These are phyloP conservation scores for Drosophila oshimai DNA, from an alignment of 1,140 invertebrate species.

Conservation along the genomic window DNA sequence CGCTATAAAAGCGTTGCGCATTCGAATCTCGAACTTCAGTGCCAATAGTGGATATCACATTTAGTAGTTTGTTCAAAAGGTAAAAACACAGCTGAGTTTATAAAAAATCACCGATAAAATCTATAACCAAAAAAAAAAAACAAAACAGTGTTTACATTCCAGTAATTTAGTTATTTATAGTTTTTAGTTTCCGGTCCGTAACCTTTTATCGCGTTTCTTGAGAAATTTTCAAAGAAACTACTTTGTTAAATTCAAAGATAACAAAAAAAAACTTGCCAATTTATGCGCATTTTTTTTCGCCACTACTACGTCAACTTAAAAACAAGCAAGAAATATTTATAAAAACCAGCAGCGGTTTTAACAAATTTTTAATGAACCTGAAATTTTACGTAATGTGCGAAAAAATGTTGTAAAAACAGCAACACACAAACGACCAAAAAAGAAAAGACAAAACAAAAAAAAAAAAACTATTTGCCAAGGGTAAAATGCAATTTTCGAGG, in stretches of 20 bases:
- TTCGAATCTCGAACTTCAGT: slow-evolving; percentile 75
- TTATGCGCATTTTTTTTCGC: slow-evolving; percentile 40
- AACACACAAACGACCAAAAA: slow-evolving; percentile 4
- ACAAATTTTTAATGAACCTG: slow-evolving; percentile 32
- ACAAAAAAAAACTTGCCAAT: slow-evolving; percentile 24
- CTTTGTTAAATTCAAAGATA: slow-evolving; percentile 8
- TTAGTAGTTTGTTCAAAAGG: slow-evolving; percentile 77
- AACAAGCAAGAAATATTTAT: slow-evolving; percentile 18
- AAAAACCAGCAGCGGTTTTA: too few species aligned
- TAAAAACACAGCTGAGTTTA: slow-evolving; percentile 54
- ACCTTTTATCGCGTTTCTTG: slow-evolving; percentile 47
- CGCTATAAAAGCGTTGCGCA: slow-evolving; percentile 77
- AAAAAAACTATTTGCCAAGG: slow-evolving; percentile 24
- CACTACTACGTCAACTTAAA: slow-evolving; percentile 41
- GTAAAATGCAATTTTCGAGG: slow-evolving; percentile 31
- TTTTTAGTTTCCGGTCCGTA: slow-evolving; percentile 40
- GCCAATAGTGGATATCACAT: slow-evolving; percentile 77
- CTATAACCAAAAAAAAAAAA: slow-evolving; percentile 19
- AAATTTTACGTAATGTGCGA: slow-evolving; percentile 45
- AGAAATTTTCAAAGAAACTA: slow-evolving; percentile 32
- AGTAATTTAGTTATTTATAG: slow-evolving; percentile 32
- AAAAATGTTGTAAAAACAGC: slow-evolving; percentile 33
- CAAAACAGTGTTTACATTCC: slow-evolving; percentile 32
- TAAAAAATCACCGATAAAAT: slow-evolving; percentile 32
- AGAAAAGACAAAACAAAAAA: background rate